Evolutionary conservation across 1,140 invertebrate genomes (phyloP).

Genomic region (Drosophila nigrodunni): DNA sequence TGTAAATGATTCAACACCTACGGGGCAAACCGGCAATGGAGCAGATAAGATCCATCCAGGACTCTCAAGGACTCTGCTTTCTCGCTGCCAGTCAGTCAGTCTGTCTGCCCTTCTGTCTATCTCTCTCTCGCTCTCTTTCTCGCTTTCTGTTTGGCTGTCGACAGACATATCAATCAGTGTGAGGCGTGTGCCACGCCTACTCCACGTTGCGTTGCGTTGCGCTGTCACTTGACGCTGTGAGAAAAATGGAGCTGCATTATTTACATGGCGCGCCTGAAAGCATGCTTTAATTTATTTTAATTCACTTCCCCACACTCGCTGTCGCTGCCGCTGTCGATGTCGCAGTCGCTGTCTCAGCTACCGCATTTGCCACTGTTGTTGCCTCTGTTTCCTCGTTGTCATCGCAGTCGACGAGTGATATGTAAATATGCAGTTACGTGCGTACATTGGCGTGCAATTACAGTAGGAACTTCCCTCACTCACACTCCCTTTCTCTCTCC

Average conservation of each 20-base stretch:
- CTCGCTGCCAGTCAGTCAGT: neutral
- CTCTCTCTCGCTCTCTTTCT: neutral
- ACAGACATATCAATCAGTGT: constrained; percentile 77
- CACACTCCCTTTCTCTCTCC: neutral
- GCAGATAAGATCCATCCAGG: constrained; percentile 60
- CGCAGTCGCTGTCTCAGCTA: neutral
- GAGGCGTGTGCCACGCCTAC: constrained; percentile 23
- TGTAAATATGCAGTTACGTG: constrained; percentile 83
- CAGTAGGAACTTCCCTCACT: constrained; percentile 38
- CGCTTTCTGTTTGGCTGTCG: neutral
- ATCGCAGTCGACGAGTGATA: constrained; percentile 64
- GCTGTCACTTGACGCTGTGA: constrained; percentile 44
- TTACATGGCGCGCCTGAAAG: constrained; percentile 79
- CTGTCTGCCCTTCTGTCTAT: neutral
- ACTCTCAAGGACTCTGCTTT: constrained; percentile 23
- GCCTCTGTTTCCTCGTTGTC: constrained; percentile 28
- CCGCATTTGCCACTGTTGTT: constrained; percentile 13
- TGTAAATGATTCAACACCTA: constrained; percentile 82
- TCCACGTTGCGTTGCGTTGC: constrained; percentile 26
- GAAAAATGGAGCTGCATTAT: constrained; percentile 80
- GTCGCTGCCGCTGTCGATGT: neutral
- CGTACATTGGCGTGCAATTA: constrained; percentile 82
- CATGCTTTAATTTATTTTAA: constrained; percentile 84
- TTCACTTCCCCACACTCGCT: constrained; percentile 55
- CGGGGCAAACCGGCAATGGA: constrained; percentile 39